Conservation (phyloP, 64 coral and sea anemone genomes). For the Exaiptasia diaphana region DNA sequence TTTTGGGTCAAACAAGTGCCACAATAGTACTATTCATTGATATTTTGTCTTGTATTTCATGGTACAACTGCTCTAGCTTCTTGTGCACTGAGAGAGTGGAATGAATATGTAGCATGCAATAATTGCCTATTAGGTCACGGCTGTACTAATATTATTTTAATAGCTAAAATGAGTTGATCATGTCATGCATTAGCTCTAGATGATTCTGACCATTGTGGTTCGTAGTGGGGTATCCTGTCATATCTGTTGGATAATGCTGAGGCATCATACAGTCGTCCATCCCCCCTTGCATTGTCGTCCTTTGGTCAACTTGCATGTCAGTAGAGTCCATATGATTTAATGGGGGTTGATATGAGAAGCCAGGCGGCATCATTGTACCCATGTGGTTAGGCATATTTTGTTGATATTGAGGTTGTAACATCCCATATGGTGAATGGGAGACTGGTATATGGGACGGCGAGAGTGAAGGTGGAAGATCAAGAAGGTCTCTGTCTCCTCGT, state of each 20-base stretch:
- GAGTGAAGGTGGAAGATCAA: slow-evolving; percentile 64
- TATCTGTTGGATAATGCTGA: slow-evolving; percentile 76
- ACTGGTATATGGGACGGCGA: slow-evolving; percentile 67
- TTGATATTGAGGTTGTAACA: slow-evolving; percentile 74
- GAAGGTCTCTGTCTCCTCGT: slow-evolving; percentile 58
- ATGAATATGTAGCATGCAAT: too few species aligned
- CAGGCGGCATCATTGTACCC: slow-evolving; percentile 75
- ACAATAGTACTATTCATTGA: too few species aligned
- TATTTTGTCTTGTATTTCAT: too few species aligned
- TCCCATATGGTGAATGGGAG: slow-evolving; percentile 78
- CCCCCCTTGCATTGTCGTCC: slow-evolving; percentile 36
- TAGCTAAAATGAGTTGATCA: slow-evolving; percentile 97
- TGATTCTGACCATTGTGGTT: slow-evolving; percentile 99
- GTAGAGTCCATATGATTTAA: slow-evolving; percentile 77
- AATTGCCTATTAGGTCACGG: too few species aligned
- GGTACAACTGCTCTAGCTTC: too few species aligned
- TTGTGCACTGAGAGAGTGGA: too few species aligned
- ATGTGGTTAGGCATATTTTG: slow-evolving; percentile 80
- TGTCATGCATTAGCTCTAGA: slow-evolving; percentile 99
- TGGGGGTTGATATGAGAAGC: slow-evolving; percentile 57
- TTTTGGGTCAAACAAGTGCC: too few species aligned
- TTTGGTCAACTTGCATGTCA: slow-evolving; percentile 53
- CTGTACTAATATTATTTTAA: too few species aligned
- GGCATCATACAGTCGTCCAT: slow-evolving; percentile 92
- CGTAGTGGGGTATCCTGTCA: slow-evolving; percentile 66